Evolutionary conservation across 2,888 invertebrate genomes (phyloP), one percentile per base, ranked within the genome.

Genomic region (Zygogramma bicolorata): DNA sequence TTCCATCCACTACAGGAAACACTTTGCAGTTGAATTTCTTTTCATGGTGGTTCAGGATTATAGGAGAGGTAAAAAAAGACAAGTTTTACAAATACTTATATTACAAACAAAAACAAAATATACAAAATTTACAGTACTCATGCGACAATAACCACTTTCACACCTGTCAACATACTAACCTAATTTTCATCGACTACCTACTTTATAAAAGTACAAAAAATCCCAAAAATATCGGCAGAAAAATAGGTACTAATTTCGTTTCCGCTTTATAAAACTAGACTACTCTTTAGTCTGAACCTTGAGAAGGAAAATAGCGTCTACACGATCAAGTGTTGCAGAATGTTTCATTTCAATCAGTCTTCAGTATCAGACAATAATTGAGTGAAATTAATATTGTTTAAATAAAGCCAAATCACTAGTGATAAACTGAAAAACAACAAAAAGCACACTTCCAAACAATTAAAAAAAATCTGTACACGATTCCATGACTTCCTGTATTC

Each of bases 141-240:
- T 53, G 68, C 67, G 70, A 73, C 71, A 73, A 74, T 61, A 71
- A 68, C 42, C 69, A 70, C 67, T 73, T 69, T 72, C 77, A 73
- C 73, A 68, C 65, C 34, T 42, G 62, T 69, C 20, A 68, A 22
- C 60, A 65, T 61, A 42, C 34, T 53, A 65, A 66, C n/a, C 25
- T 65, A 70, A 69, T 67, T 53, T 62, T 71, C 46, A 67, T 65
- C 57, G 59, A 69, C 46, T 46, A 20, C 27, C 63, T 71, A 77
- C 38, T 74, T 83, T 86, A 85, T 84, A 86, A 85, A 85, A 85
- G 85, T 86, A 86, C 81, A 85, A 85, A 85, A 63, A 83, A 83
- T 84, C 85, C 85, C 84, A 83, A 84, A 85, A 85, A 85, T 85
- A 84, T 83, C 78, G 80, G 80, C 80, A 79, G 79, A 83, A 85